A percentile compares a stretch with the other conserved stretches of the same genome.
Evolutionary conservation across 2,888 invertebrate species (phyloP).

Genomic region (Clivina fossor): DNA sequence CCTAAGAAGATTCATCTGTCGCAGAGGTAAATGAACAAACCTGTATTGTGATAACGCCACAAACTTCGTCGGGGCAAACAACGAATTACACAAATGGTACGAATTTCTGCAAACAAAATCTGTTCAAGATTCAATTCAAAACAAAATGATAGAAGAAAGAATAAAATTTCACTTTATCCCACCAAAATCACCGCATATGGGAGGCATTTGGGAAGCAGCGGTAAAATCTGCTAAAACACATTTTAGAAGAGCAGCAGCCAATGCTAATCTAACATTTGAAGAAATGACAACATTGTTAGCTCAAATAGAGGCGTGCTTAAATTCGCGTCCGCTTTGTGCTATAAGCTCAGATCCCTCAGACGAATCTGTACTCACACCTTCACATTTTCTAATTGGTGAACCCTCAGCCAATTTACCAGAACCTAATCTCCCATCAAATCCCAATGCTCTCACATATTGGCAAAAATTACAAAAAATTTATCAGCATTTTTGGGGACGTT

Average conservation of each 20-base stretch:
- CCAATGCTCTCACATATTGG: conserved; percentile 2
- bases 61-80: conserved; percentile 40
- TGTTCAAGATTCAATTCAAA: conserved; percentile 1
- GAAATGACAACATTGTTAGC: conserved; percentile 37
- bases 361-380: conserved; percentile 30
- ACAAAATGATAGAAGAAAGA: conserved; percentile 1
- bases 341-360: conserved; percentile 36
- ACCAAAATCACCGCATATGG: conserved; percentile 40
- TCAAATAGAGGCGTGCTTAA: conserved; percentile 35
- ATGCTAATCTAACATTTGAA: conserved; percentile 38
- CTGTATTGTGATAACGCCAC: conserved; percentile 42
- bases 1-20: conserved; percentile 38
- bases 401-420: conserved; percentile 25
- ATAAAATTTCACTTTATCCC: conserved; percentile 42
- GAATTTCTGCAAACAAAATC: background rate
- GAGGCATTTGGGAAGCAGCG: conserved; percentile 42
- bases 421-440: background rate
- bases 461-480: background rate
- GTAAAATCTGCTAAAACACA: conserved; percentile 41
- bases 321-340: conserved; percentile 34
- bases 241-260: conserved; percentile 25
- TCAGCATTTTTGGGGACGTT: background rate
- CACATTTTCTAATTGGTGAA: conserved; percentile 33
- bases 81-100: conserved; percentile 31
- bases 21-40: conserved; percentile 36